Percentiles rank a stretch among this genome's conserved stretches.
Evolutionary conservation across 1,140 invertebrate species (phyloP).

Genomic region (Pectinophora gossypiella): DNA sequence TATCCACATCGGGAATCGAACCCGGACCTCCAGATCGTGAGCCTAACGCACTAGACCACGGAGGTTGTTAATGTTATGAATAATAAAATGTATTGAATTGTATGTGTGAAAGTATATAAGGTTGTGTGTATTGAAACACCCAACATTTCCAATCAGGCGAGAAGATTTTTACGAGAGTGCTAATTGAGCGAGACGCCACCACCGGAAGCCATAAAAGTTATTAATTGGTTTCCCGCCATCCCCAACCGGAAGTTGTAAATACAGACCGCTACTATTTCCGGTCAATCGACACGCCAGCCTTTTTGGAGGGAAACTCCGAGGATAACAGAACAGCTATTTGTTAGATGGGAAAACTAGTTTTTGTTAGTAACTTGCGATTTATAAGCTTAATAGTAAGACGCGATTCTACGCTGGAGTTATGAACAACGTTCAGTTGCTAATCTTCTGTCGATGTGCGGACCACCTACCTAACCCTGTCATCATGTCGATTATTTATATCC

Average conservation of each 20-base stretch:
- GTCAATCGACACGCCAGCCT: slow-evolving; percentile 51
- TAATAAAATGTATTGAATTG: no score
- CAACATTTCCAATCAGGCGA: slow-evolving; percentile 51
- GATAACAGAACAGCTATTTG: neutral
- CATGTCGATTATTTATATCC: no score
- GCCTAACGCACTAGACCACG: no score
- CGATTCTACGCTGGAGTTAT: no score
- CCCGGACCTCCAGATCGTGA: no score
- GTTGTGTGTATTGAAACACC: no score
- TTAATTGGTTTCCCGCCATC: slow-evolving; percentile 66
- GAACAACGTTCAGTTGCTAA: no score
- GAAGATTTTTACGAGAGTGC: slow-evolving; percentile 60
- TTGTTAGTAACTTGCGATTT: neutral
- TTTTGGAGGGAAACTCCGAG: slow-evolving; percentile 17
- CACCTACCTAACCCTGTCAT: no score
- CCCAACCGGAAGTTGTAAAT: slow-evolving; percentile 67
- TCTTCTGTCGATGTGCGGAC: no score
- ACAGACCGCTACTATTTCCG: slow-evolving; percentile 63
- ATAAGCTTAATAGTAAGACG: neutral
- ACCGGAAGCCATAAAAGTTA: slow-evolving; percentile 69
- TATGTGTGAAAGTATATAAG: no score
- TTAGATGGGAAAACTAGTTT: neutral
- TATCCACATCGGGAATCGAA: no score
- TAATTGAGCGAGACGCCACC: slow-evolving; percentile 62
- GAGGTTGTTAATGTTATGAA: no score